Evolutionary conservation across 2,888 invertebrate species (phyloP), one percentile per base, ranked within the genome.

Genomic region (Hypomecis punctinalis): DNA sequence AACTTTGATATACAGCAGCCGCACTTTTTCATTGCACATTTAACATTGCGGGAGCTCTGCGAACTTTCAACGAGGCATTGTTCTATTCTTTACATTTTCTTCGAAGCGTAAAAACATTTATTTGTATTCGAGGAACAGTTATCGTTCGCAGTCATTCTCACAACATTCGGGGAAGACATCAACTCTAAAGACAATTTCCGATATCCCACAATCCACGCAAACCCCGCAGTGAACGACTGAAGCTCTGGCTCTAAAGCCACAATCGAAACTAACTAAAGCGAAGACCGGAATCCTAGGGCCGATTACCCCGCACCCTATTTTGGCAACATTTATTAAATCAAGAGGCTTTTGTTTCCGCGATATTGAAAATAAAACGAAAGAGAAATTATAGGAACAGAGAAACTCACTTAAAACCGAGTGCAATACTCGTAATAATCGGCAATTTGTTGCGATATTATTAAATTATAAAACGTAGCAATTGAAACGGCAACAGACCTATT

Each of bases 231-330:
- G 77, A 81, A 76, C 75, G 77, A 76, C 76, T 73, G 77, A 77
- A 78, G 76, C 79, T 67, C 71, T 62, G 76, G 75, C 78, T 78
- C 68, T 76, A 80, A 81, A 81, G 78, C 81, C 70, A 76, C 79
- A 78, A 81, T 81, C 76, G 78, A 75, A 75, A 78, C 80, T 78
- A 78, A 80, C 76, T 78, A 76, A 79, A 80, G 80, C 76, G 76
- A 73, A 74, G 74, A 76, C 71, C 69, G 72, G 68, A 80, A 77
- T 72, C 71, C 73, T 71, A 71, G 67, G 67, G 65, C 70, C 67
- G 68, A 70, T 74, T 71, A 71, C 71, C 72, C 65, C 67, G 66
- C 61, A 67, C 58, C 52, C 63, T 61, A 59, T 67, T 69, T 61
- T 60, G 45, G 61, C 40, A 62, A 63, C 70, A 68, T 64, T 66